These are phyloP conservation scores for Sarcoramphus papa DNA, from an alignment of 2,797 vertebrate genomes.

Conservation along the genomic window DNA sequence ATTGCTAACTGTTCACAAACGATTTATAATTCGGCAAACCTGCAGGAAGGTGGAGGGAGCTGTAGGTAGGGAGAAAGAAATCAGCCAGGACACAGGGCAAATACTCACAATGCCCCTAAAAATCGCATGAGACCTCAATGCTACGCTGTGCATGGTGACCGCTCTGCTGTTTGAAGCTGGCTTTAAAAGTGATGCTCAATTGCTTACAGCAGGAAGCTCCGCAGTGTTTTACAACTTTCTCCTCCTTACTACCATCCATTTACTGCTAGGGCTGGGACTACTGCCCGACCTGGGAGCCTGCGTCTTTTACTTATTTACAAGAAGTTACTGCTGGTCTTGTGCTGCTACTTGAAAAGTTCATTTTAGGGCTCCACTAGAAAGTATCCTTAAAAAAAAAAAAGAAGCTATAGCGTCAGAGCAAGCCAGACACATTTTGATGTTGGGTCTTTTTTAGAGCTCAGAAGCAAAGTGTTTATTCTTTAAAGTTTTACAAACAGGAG, in stretches of 20 bases:
- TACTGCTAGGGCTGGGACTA: background rate
- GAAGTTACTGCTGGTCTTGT: background rate
- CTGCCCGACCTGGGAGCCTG: background rate
- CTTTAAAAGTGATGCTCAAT: background rate
- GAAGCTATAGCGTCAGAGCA: background rate
- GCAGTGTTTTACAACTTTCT: background rate
- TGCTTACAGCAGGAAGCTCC: background rate
- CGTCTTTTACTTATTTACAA: background rate
- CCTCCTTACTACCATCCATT: background rate
- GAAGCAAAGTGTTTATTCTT: background rate
- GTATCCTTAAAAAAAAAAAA: background rate
- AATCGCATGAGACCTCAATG: background rate
- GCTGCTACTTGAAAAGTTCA: background rate
- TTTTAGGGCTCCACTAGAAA: background rate
- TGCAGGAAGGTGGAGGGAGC: background rate
- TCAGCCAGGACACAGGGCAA: background rate
- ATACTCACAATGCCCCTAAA: background rate
- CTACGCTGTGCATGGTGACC: rapidly evolving
- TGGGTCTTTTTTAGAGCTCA: background rate
- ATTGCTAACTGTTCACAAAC: background rate
- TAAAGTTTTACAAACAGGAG: background rate
- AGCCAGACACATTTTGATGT: background rate
- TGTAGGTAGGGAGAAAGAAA: background rate
- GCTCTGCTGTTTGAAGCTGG: background rate
- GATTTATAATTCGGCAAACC: background rate